A percentile compares a stretch with the other conserved stretches of the same genome.
phyloP scores from a whole-genome alignment of 2,888 invertebrate species.

The Trichogramma evanescens region DNA sequence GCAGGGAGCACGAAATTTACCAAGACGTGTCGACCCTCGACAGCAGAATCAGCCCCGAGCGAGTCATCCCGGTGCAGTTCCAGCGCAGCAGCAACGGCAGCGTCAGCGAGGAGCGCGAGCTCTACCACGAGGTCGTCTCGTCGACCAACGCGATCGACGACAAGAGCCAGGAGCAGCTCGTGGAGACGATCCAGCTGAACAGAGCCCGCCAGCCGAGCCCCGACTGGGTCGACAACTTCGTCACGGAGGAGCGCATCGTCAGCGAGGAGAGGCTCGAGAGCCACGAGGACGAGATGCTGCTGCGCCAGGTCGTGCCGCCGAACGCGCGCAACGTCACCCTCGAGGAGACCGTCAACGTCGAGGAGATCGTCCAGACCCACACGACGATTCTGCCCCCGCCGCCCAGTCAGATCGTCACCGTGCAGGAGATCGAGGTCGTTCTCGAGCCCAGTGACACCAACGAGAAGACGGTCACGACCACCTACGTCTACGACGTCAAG shows the following conservation, averaged over 20 bases:
- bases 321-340: constrained; percentile 34
- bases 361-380: constrained; percentile 9
- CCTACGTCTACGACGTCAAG: constrained; percentile 16
- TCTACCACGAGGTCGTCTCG: no score
- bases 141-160: no score
- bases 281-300: background rate
- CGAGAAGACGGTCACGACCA: constrained; percentile 23
- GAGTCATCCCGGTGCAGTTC: no score
- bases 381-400: background rate
- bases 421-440: constrained; percentile 31
- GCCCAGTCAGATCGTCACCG: background rate
- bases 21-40: no score
- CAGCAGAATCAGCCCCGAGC: no score
- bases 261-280: background rate
- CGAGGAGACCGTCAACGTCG: constrained; percentile 38
- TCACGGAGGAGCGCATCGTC: background rate
- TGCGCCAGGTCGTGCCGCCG: background rate
- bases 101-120: no score
- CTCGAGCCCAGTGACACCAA: constrained; percentile 38
- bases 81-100: no score
- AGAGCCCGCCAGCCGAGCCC: background rate
- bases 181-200: no score
- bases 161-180: no score
- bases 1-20: no score
- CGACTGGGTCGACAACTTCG: constrained; percentile 6